Conservation (phyloP, 2,888 invertebrate species). For the Cetonia aurata region DNA sequence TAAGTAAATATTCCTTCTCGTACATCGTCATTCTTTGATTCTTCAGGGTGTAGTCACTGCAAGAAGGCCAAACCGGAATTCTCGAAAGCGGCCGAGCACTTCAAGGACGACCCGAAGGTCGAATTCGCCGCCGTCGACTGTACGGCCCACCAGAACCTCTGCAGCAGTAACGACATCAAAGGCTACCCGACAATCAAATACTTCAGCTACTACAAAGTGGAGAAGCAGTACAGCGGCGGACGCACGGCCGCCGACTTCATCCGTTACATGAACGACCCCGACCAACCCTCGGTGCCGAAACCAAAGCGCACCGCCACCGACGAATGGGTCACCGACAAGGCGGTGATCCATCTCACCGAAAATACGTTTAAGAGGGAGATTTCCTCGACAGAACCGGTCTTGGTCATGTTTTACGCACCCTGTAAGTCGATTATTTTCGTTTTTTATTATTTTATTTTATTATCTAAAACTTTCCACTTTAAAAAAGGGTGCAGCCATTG, state of each 20-base stretch:
- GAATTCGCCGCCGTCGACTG: conserved; percentile 89
- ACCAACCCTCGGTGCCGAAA: conserved; percentile 61
- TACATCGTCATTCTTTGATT: not conserved
- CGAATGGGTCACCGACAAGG: conserved; percentile 67
- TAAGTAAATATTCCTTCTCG: too few species aligned
- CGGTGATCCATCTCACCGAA: conserved; percentile 70
- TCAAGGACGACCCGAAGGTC: conserved; percentile 83
- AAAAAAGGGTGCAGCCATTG: conserved; percentile 80
- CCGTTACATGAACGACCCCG: conserved; percentile 72
- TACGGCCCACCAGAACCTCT: conserved; percentile 73
- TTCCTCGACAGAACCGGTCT: conserved; percentile 71
- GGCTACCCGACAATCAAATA: conserved; percentile 92
- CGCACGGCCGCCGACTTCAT: conserved; percentile 80
- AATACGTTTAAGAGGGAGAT: conserved; percentile 73
- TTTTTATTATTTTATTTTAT: conserved; percentile 49
- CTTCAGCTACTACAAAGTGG: conserved; percentile 82
- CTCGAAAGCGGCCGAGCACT: conserved; percentile 78
- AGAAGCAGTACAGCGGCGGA: conserved; percentile 79
- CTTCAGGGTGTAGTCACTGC: conserved; percentile 90
- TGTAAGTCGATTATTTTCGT: conserved; percentile 68
- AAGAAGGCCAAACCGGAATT: conserved; percentile 89
- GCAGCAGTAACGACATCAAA: conserved; percentile 77
- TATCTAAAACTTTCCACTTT: too few species aligned
- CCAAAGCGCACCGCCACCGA: conserved; percentile 60
- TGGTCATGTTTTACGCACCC: conserved; percentile 84